Evolutionary conservation across 64 coral and sea anemone species (phyloP), one percentile per base, ranked within the genome.

Genomic region (Stichodactyla helianthus): DNA sequence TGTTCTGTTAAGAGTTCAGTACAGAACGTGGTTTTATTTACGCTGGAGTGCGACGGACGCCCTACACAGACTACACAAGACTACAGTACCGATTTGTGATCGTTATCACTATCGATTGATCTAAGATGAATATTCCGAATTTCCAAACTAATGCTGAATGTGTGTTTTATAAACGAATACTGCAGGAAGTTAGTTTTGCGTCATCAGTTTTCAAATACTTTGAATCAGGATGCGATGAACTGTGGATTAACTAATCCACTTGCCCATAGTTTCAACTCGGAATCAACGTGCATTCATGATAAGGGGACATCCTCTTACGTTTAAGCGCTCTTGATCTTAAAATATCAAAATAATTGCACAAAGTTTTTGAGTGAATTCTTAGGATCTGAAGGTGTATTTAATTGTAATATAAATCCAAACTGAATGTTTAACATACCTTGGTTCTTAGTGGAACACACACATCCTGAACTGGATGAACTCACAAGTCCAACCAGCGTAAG

Each of bases 401-500:
- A 15, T 58, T 58, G 55, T 58, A 15, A 4, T 58, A 58, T 11
- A 15, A 58, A 58, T 58, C 55, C 3, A 58, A 58, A 44, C 35
- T 44, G 28, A 5, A 7, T 35, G 54, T 28, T 25, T 10, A 9
- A 22, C 59, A 50, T 84, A 84, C 83, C 83, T 84, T 84, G 83
- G 13, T 57, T 74, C 25, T 23, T 84, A 31, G 57, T 84, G 7
- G 54, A 63, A 50, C 83, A 84, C 15, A 51, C 15, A 54, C 78
- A 81, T 81, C 18, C 50, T 81, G 18, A 23, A 44, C 35, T 51
- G 2, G 22, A 28, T 15, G 83, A 51, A 60, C 55, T 14, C 7
- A 84, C 23, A 19, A 61, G 35, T 28, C 83, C 83, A 61, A 59
- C 51, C 9, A 84, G 25, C 83, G 62, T 84, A 15, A 84, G 59